Conservation (phyloP, 2,797 vertebrate species). For the Aulostomus chinensis region DNA sequence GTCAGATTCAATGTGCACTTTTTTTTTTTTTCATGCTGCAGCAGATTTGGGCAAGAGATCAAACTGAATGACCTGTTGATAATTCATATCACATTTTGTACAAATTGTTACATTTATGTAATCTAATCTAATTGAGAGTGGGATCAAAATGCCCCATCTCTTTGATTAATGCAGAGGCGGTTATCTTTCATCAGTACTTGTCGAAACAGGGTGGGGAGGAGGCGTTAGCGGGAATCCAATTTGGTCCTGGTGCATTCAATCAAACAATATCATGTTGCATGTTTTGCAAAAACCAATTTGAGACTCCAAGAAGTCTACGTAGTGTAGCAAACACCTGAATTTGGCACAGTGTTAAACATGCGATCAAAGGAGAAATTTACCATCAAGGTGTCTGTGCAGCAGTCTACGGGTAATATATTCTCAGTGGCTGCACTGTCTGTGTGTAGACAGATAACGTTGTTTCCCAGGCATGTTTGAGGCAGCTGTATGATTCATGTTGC, state of each 20-base stretch:
- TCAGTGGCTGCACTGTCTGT: slow-evolving; percentile 19
- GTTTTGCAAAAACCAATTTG: slow-evolving; percentile 63
- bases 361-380: slow-evolving; percentile 36
- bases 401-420: slow-evolving; percentile 41
- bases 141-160: slow-evolving; percentile 77
- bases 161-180: slow-evolving; percentile 77
- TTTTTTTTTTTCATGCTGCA: slow-evolving; percentile 33
- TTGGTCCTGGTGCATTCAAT: slow-evolving; percentile 73
- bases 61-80: slow-evolving; percentile 72
- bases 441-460: slow-evolving; percentile 51
- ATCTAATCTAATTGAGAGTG: slow-evolving; percentile 76
- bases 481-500: slow-evolving; percentile 57
- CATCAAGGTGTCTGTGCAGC: slow-evolving; percentile 38
- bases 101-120: slow-evolving; percentile 77
- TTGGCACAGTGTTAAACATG: slow-evolving; percentile 37
- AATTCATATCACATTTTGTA: slow-evolving; percentile 69
- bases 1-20: slow-evolving; percentile 9
- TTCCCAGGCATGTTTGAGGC: slow-evolving; percentile 42
- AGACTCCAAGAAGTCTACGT: slow-evolving; percentile 36
- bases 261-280: slow-evolving; percentile 74
- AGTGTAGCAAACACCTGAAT: slow-evolving; percentile 26
- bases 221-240: slow-evolving; percentile 71
- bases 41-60: slow-evolving; percentile 54
- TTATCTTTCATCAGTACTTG: slow-evolving; percentile 75
- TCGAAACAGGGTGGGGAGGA: slow-evolving; percentile 54